phyloP scores from a whole-genome alignment of 2,113 vertebrate genomes.

The Jacana jacana region DNA sequence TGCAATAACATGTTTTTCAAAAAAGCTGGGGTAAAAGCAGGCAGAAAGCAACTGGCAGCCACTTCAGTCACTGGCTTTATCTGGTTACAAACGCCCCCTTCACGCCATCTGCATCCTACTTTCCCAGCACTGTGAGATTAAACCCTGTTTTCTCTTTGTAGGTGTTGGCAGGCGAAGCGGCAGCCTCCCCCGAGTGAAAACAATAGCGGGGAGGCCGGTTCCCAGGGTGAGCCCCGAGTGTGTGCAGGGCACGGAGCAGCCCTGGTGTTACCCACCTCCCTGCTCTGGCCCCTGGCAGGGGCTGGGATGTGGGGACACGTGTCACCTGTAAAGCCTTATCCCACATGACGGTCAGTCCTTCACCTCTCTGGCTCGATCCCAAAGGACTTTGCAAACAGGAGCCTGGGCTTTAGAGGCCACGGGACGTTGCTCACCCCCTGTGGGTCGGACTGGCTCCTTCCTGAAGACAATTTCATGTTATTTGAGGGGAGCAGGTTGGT shows the following conservation, averaged over 20 bases:
- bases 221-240: not conserved
- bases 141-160: constrained; percentile 38
- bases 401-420: not conserved
- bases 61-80: not conserved
- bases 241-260: not conserved
- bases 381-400: not conserved
- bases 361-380: not conserved
- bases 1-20: constrained; percentile 44
- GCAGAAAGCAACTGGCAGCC: constrained; percentile 15
- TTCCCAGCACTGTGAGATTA: constrained; percentile 22
- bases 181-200: constrained; percentile 52
- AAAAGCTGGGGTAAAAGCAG: not conserved
- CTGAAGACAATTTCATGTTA: accelerated
- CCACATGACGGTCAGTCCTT: not conserved
- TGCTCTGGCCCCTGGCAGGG: not conserved
- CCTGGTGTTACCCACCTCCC: not conserved
- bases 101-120: constrained; percentile 54
- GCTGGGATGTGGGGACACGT: not conserved
- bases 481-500: not conserved
- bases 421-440: not conserved
- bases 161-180: constrained; percentile 27
- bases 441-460: not conserved
- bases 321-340: not conserved
- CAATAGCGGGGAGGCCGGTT: not conserved
- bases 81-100: constrained; percentile 31